Evolutionary conservation across 2,888 invertebrate genomes (phyloP), one percentile per base, ranked within the genome.

Genomic region (Orthosia incerta): DNA sequence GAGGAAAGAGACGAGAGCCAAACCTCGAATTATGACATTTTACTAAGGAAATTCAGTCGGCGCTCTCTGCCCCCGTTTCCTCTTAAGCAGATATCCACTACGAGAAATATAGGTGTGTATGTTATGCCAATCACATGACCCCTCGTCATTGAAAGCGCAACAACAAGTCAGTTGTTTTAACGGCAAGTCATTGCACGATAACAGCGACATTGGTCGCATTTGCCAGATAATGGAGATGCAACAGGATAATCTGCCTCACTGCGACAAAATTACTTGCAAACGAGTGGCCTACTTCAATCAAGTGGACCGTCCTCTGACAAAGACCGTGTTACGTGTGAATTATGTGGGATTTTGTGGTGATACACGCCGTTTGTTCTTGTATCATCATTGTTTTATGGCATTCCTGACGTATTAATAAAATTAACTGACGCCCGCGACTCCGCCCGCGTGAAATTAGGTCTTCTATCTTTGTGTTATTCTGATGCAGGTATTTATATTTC

Each of bases 171-270:
- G 63, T 80, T 80, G 79, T 85, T 83, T 70, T 59, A 82, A 77
- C 76, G 68, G 74, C 82, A 85, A 86, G 92, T 89, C 91, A 88
- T 86, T 82, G 91, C 66, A 88, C 91, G 92, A 93, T 93, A 93
- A 91, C 88, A 81, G 71, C 48, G 71, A 76, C 88, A 90, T 90
- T 90, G 88, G 90, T 87, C 84, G 81, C 89, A 89, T 93, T 92
- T 89, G 88, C 88, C 86, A 90, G 93, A 93, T 92, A 93, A 92
- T 90, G 76, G 84, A 83, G 86, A 81, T 84, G 87, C 88, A 88
- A 89, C 81, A 84, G 84, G 85, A 85, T 91, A 89, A 90, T 91
- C 88, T 87, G 86, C 87, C 78, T 81, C 80, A 83, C 83, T 87
- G 80, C 74, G 75, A 80, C 83, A 80, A 83, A 86, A 88, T 89